Evolutionary conservation across 1,140 invertebrate genomes (phyloP).

Genomic region (Orchestia grillus): DNA sequence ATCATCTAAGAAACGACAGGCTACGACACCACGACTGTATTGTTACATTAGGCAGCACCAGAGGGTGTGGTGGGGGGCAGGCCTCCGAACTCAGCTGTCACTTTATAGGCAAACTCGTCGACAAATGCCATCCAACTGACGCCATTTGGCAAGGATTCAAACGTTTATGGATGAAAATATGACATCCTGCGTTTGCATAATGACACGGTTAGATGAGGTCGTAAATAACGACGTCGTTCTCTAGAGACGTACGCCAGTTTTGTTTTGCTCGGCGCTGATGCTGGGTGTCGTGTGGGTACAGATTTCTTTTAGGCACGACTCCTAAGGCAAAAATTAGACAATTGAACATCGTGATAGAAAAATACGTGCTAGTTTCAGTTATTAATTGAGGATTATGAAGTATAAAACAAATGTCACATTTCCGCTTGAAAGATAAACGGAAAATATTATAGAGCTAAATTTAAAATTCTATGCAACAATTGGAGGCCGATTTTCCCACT

Average conservation of each 20-base stretch:
- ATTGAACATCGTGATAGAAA: not conserved
- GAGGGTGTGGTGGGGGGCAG: not conserved
- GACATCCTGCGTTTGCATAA: slow-evolving; percentile 7
- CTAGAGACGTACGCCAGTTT: not conserved
- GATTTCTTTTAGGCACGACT: too few species aligned
- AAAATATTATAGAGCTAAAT: not conserved
- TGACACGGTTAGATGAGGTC: not conserved
- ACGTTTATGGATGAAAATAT: slow-evolving; percentile 24
- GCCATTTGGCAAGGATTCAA: slow-evolving; percentile 29
- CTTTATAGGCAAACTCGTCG: slow-evolving; percentile 16
- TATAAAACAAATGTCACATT: not conserved
- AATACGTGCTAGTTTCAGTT: not conserved
- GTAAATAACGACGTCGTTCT: not conserved
- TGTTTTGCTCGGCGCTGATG: too few species aligned
- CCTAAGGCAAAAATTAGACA: not conserved
- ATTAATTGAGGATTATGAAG: not conserved
- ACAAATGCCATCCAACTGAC: slow-evolving; percentile 14
- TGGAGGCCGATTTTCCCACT: too few species aligned
- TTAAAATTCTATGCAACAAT: too few species aligned
- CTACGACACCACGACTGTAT: not conserved
- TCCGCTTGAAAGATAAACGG: not conserved
- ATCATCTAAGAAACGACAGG: not conserved
- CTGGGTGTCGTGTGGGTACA: not conserved
- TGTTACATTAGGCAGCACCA: not conserved
- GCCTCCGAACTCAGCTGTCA: not conserved